phyloP scores from a whole-genome alignment of 2,797 vertebrate species.

The Sarcophilus harrisii region DNA sequence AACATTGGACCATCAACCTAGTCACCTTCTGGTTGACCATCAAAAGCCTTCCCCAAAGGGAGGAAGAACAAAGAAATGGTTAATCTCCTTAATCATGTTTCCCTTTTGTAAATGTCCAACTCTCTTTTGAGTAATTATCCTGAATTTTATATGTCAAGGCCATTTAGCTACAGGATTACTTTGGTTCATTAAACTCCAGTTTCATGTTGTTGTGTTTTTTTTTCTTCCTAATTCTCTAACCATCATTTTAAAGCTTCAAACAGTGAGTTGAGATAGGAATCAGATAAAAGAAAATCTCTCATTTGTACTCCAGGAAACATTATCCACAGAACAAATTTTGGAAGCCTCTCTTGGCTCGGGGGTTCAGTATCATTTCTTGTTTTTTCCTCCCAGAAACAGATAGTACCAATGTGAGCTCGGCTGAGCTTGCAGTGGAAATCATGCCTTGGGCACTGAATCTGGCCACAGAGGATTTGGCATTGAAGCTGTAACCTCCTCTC shows the following conservation, averaged over 20 bases:
- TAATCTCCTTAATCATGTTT: constrained; percentile 36
- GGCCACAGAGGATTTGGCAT: constrained; percentile 82
- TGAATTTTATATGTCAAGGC: background rate
- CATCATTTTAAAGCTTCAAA: constrained; percentile 32
- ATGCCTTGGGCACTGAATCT: constrained; percentile 70
- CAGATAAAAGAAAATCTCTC: constrained; percentile 33
- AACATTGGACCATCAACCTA: background rate
- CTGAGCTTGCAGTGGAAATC: constrained; percentile 76
- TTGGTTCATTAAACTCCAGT: background rate
- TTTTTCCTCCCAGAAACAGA: constrained; percentile 73
- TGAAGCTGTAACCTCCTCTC: constrained; percentile 75
- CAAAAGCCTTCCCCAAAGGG: constrained; percentile 19
- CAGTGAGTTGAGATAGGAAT: constrained; percentile 51
- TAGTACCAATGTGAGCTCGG: constrained; percentile 69
- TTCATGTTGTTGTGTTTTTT: background rate
- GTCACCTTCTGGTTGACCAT: background rate
- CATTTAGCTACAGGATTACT: constrained; percentile 20
- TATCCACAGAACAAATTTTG: constrained; percentile 17
- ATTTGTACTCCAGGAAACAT: constrained; percentile 20
- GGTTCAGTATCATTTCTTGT: constrained; percentile 73
- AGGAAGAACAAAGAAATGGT: background rate
- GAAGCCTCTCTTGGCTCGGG: constrained; percentile 17
- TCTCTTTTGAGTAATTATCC: constrained; percentile 38
- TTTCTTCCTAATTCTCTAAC: constrained; percentile 31
- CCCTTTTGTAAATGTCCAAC: constrained; percentile 18